These are phyloP conservation scores for Uria aalge DNA, from an alignment of 2,113 vertebrate genomes.

Conservation along the genomic window DNA sequence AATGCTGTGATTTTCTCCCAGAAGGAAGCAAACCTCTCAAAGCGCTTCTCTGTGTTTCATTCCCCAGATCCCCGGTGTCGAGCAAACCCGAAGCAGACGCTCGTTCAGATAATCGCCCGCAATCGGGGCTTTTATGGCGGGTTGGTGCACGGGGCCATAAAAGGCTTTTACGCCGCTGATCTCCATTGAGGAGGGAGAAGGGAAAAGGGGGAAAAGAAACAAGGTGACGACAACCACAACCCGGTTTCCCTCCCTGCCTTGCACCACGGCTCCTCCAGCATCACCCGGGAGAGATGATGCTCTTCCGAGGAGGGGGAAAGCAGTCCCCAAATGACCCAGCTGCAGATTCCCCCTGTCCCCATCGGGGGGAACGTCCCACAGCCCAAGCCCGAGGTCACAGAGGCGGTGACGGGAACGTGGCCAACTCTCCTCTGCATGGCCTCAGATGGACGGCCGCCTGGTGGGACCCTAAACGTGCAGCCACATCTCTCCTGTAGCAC, in stretches of 20 bases:
- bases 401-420: rapidly evolving
- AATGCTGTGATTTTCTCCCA: background rate
- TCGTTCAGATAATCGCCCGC: background rate
- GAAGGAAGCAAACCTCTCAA: background rate
- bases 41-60: background rate
- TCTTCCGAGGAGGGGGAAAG: background rate
- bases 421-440: rapidly evolving
- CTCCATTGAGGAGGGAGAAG: background rate
- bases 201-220: background rate
- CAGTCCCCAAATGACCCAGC: background rate
- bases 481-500: background rate
- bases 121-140: background rate
- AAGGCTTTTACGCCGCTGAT: conserved; percentile 47
- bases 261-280: background rate
- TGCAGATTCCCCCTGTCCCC: background rate
- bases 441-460: rapidly evolving
- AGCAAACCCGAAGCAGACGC: background rate
- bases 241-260: background rate
- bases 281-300: background rate
- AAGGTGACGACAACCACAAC: background rate
- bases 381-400: background rate
- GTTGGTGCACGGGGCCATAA: background rate
- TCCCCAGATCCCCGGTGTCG: background rate
- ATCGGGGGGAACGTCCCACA: background rate
- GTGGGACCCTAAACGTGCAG: rapidly evolving